Percentiles rank a stretch among this genome's conserved stretches.
Evolutionary conservation across 2,113 vertebrate genomes (phyloP).

Genomic region (Oryzias woworae): DNA sequence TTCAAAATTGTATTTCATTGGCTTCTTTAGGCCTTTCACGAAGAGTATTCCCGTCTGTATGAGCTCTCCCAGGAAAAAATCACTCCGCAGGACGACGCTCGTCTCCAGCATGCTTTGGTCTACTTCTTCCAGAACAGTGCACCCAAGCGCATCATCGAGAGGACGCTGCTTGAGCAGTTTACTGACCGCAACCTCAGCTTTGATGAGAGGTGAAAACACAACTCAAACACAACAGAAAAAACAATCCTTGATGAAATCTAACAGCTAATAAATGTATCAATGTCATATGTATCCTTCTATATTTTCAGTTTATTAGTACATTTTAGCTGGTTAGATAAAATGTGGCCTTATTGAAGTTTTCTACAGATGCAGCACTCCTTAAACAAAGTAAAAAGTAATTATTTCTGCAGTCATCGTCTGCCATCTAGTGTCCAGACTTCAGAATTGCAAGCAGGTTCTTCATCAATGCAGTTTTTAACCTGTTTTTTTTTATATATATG

Average conservation of each 20-base stretch:
- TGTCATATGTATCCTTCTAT: no score
- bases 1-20: no score
- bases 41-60: conserved; percentile 90
- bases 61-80: conserved; percentile 86
- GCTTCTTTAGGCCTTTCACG: conserved; percentile 86
- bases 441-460: not conserved
- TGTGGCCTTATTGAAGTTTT: no score
- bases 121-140: conserved; percentile 95
- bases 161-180: conserved; percentile 94
- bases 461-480: not conserved
- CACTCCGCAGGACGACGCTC: conserved; percentile 83
- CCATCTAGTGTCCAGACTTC: conserved; percentile 50
- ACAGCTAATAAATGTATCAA: no score
- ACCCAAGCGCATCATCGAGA: conserved; percentile 88
- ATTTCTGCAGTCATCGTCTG: not conserved
- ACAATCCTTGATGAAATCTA: no score
- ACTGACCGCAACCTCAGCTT: conserved; percentile 95
- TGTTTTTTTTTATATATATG: not conserved
- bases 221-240: no score
- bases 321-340: no score
- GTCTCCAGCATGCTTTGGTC: conserved; percentile 90
- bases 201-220: conserved; percentile 85
- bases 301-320: no score
- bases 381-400: no score
- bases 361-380: no score